Evolutionary conservation across 2,797 vertebrate species (phyloP).

Genomic region (Onychomys leucogaster): DNA sequence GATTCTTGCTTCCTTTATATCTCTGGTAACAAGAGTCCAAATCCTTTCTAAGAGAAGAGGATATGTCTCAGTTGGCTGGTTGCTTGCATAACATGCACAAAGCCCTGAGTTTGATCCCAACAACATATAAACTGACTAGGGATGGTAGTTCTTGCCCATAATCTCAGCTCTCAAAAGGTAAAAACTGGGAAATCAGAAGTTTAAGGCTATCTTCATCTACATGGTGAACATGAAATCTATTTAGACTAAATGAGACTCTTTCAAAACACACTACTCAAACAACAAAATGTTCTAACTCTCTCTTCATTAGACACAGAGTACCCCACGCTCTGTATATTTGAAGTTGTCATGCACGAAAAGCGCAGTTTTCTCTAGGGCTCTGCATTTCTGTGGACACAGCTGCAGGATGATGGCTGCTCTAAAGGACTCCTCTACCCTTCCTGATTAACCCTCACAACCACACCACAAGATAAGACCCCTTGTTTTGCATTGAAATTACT

Average conservation of each 20-base stretch:
- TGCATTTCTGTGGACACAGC: background rate
- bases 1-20: background rate
- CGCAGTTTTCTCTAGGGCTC: rapidly evolving
- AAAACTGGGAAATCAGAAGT: background rate
- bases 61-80: background rate
- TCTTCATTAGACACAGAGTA: background rate
- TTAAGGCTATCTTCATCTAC: background rate
- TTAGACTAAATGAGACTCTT: background rate
- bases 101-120: too few species aligned
- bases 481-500: background rate
- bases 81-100: background rate
- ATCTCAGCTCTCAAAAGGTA: background rate
- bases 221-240: background rate
- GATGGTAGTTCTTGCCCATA: background rate
- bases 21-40: background rate
- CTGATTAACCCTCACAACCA: background rate
- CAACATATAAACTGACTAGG: too few species aligned
- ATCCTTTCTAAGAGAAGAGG: background rate
- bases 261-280: background rate
- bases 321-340: rapidly evolving
- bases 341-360: background rate
- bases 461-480: too few species aligned
- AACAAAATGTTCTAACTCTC: background rate
- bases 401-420: rapidly evolving
- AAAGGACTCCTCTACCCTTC: background rate